Evolutionary conservation across 1,140 invertebrate species (phyloP).

Genomic region (Drosophila tani): DNA sequence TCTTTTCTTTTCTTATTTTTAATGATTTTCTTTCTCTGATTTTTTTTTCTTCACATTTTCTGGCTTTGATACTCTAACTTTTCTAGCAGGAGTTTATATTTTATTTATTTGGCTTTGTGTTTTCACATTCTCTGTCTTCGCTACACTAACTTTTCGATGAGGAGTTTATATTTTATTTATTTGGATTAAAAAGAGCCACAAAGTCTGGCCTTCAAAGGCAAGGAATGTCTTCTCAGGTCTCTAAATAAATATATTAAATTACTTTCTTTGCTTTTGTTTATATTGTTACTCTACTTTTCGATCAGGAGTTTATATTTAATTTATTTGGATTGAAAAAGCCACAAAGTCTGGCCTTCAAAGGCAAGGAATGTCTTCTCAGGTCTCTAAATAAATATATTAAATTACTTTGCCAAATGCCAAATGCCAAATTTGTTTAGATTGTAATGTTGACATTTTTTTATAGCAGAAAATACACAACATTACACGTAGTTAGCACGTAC

Average conservation of each 20-base stretch:
- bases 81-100: too few relatives aligned
- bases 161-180: background rate
- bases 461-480: background rate
- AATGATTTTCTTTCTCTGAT: constrained; percentile 21
- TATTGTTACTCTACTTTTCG: constrained; percentile 28
- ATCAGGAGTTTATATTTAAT: background rate
- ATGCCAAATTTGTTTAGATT: background rate
- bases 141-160: constrained; percentile 21
- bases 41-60: constrained; percentile 25
- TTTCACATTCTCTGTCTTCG: constrained; percentile 33
- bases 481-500: too few relatives aligned
- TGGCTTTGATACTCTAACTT: constrained; percentile 35
- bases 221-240: background rate
- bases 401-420: too few relatives aligned
- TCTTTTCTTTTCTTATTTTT: constrained; percentile 34
- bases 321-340: background rate
- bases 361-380: background rate
- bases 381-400: background rate
- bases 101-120: too few relatives aligned
- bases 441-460: background rate
- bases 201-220: background rate
- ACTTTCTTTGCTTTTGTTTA: background rate
- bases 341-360: background rate
- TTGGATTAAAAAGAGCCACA: background rate
- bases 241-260: constrained; percentile 1